Conservation (phyloP, 1,140 invertebrate species). For the Rhopalosiphum maidis region DNA sequence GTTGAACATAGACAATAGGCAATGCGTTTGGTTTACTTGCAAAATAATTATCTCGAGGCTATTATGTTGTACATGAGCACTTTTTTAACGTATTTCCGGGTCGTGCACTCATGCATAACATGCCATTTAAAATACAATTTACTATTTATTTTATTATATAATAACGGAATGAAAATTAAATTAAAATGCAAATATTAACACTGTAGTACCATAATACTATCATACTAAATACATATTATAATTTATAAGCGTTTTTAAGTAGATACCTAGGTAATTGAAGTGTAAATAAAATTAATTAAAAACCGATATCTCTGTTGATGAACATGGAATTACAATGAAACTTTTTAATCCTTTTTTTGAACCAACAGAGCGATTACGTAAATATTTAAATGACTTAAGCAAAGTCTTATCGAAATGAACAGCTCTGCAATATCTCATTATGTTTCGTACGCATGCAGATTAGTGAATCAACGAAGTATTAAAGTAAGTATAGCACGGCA, state of each 20-base stretch:
- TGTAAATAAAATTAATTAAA: background rate
- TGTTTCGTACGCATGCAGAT: background rate
- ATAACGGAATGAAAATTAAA: background rate
- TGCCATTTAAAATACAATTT: background rate
- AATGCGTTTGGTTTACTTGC: background rate
- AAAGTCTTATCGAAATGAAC: background rate
- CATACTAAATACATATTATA: background rate
- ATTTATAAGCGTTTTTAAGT: background rate
- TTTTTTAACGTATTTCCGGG: background rate
- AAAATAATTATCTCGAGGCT: background rate
- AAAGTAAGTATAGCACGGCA: background rate
- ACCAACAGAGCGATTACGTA: background rate
- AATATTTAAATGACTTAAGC: background rate
- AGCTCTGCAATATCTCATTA: background rate
- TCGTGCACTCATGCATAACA: background rate
- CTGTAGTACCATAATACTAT: background rate
- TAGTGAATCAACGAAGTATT: background rate
- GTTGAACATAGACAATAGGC: background rate
- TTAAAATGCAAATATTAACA: background rate
- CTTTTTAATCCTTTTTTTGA: constrained; percentile 16
- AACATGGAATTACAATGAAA: background rate
- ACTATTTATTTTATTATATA: background rate
- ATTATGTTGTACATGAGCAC: background rate
- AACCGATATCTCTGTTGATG: background rate
- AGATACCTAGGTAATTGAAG: background rate